Evolutionary conservation across 2,797 vertebrate genomes (phyloP), one percentile per base, ranked within the genome.

Genomic region (Eutrigla gurnardus): DNA sequence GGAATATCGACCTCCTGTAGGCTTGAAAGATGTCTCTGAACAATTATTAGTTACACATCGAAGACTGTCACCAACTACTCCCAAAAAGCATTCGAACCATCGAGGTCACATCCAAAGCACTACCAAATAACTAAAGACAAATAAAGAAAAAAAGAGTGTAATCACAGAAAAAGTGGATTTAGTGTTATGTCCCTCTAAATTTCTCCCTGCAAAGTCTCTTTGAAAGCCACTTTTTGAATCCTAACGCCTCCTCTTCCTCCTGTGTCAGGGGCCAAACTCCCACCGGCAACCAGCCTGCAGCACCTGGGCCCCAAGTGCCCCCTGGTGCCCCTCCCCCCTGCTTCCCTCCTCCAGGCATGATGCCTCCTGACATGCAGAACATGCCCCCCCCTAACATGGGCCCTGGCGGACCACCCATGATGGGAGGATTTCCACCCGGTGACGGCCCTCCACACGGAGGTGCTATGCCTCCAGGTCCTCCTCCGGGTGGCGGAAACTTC

Each of bases 371-470:
- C 49, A 92, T 94, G 92, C 93, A 94, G 86, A 78, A 94, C 86
- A 96, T 96, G 92, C 96, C 95, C 0, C 94, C 95, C 0, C 95
- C 96, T 0, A 94, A 92, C 2, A 94, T 96, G 94, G 95, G 95
- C 18, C 94, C 95, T 0, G 93, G 95, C 0, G 95, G 95, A 0
- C 93, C 95, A 1, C 95, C 96, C 1, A 95, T 96, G 94, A 96
- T 97, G 95, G 95, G 94, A 58, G 92, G 88, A 13, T 98, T 96
- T 54, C 91, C 90, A 0, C 87, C 95, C 0, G 95, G 93, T 2
- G 97, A 97, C 0, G 91, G 92, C 5, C 80, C 87, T 25, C 95
- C 95, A 15, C 95, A 94, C 0, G 93, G 93, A 0, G 94, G 94
- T 18, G 93, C 94, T 76, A 94, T 96, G 89, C 94, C 94, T 0